Conservation (phyloP, 2,797 vertebrate genomes). For the Arnoldichthys spilopterus region DNA sequence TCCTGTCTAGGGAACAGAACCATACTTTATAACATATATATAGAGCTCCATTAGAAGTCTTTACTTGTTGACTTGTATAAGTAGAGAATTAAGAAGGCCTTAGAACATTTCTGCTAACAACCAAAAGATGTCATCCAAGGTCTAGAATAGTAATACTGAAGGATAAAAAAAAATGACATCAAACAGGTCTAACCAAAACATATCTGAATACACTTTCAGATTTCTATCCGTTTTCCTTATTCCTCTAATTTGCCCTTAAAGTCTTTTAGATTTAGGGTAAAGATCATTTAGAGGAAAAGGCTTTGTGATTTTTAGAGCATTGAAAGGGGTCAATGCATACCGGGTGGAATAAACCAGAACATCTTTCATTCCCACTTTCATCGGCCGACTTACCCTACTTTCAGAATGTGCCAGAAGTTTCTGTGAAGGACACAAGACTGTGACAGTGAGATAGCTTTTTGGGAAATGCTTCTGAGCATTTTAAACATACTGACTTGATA, state of each 20-base stretch:
- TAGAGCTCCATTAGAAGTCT: background rate
- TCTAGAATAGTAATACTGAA: background rate
- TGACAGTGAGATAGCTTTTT: constrained; percentile 53
- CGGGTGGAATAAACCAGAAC: constrained; percentile 55
- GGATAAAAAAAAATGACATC: background rate
- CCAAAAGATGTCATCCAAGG: background rate
- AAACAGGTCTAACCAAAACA: background rate
- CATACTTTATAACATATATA: background rate
- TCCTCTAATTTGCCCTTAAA: constrained; percentile 24
- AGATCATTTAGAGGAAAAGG: constrained; percentile 46
- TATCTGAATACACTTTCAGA: background rate
- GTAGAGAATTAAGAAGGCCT: background rate
- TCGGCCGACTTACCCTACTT: constrained; percentile 57
- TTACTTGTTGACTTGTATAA: background rate
- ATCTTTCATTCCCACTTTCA: constrained; percentile 40
- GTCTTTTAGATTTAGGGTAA: constrained; percentile 33
- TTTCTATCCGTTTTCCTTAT: background rate
- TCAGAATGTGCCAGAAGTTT: constrained; percentile 48
- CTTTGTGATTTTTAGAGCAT: constrained; percentile 59
- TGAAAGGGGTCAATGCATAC: constrained; percentile 57
- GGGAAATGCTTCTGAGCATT: constrained; percentile 36
- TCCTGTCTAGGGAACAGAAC: background rate
- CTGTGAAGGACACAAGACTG: constrained; percentile 68
- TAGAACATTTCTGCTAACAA: background rate
- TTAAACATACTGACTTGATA: constrained; percentile 25